These are phyloP conservation scores for Pyrochroa serraticornis DNA, from an alignment of 2,888 invertebrate species.

Conservation along the genomic window DNA sequence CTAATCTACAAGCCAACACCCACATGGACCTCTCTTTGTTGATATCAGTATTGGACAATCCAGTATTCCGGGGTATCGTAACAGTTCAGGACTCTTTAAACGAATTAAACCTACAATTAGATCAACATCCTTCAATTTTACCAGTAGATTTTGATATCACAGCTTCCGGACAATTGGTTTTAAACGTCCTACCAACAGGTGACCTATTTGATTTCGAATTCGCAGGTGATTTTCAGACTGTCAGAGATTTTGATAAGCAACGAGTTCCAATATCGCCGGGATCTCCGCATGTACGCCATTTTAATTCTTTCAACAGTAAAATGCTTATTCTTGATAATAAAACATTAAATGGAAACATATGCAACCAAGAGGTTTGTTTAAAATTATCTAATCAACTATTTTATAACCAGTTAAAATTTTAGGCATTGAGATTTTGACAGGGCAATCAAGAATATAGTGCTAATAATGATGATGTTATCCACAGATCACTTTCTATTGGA, in stretches of 20 bases:
- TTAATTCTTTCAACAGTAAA: slow-evolving; percentile 79
- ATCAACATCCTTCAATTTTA: slow-evolving; percentile 89
- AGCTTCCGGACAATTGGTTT: slow-evolving; percentile 71
- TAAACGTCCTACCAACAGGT: slow-evolving; percentile 67
- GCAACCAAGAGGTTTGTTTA: slow-evolving; percentile 73
- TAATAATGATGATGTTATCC: slow-evolving; percentile 58
- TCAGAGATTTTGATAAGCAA: slow-evolving; percentile 75
- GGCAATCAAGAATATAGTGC: slow-evolving; percentile 71
- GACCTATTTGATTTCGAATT: slow-evolving; percentile 65
- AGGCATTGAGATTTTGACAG: slow-evolving; percentile 75
- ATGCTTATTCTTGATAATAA: slow-evolving; percentile 81
- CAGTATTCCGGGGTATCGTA: slow-evolving; percentile 87
- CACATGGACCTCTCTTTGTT: slow-evolving; percentile 82
- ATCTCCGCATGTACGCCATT: slow-evolving; percentile 75
- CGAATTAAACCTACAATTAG: slow-evolving; percentile 84
- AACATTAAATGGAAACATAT: slow-evolving; percentile 62
- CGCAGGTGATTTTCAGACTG: slow-evolving; percentile 54
- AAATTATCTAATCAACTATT: not conserved
- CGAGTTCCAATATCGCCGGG: slow-evolving; percentile 76
- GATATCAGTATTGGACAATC: slow-evolving; percentile 85
- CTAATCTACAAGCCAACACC: slow-evolving; percentile 76
- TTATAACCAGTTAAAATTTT: slow-evolving; percentile 15
- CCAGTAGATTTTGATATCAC: slow-evolving; percentile 94
- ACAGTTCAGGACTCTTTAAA: slow-evolving; percentile 90
- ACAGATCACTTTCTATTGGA: slow-evolving; percentile 68